Evolutionary conservation across 2,113 vertebrate genomes (phyloP), one percentile per base, ranked within the genome.

Genomic region (Columbina picui): DNA sequence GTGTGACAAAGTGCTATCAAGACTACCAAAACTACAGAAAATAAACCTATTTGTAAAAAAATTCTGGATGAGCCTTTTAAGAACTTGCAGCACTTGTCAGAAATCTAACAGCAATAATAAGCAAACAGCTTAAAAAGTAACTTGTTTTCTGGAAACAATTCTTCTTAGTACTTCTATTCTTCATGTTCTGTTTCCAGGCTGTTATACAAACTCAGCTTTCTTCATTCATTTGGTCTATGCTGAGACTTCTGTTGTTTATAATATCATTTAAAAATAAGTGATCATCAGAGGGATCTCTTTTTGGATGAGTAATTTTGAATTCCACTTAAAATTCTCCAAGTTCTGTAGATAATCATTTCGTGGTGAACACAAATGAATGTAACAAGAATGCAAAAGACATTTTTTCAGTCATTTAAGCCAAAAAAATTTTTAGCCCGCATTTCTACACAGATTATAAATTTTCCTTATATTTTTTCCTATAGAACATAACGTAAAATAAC

Each of bases 111-210:
- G 43, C 26, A 82, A 69, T 5, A 92, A 45, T 34, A 81, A 77
- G 17, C 18, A 41, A 84, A 41, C 16, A 49, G 25, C 73, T 84
- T 38, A 38, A 59, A 39, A 80, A 57, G 14, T 57, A 52, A 59
- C 64, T 69, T 64, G 14, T 61, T 84, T 86, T 95, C 94, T 77
- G 64, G 38, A 82, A 95, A 84, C 52, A 61, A 32, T 93, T 52
- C 7, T 34, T 79, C 38, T 82, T 32, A 64, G 43, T 49, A 76
- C 41, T 84, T 21, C 16, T 45, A 17, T 59, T 47, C 85, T 75
- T 86, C 50, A 61, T 14, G 15, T 68, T 92, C 88, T 73, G 27
- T 94, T 85, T 56, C 55, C 71, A 43, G 41, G 50, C 32, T 30
- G 25, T 60, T 92, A 15, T 8, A 56, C 38, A 84, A 85, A 85